Evolutionary conservation across 2,113 vertebrate genomes (phyloP).

Genomic region (Xenopus tropicalis): UCB_Xtro_10.0 CM004448.2:109285501-109286000

Average conservation of each 20-base stretch:
- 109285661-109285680: not conserved
- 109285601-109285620: too few species aligned
- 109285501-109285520: too few species aligned
- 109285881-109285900: not conserved
- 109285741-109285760: constrained; percentile 49
- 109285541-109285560: too few species aligned
- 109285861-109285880: constrained; percentile 23
- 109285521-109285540: too few species aligned
- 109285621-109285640: too few species aligned
- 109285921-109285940: not conserved
- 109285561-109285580: too few species aligned
- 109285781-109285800: constrained; percentile 41
- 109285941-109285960: not conserved
- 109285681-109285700: not conserved
- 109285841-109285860: not conserved
- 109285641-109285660: too few species aligned
- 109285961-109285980: too few species aligned
- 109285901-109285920: constrained; percentile 16
- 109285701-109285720: constrained; percentile 36
- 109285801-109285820: not conserved
- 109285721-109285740: constrained; percentile 50
- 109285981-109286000: too few species aligned
- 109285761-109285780: constrained; percentile 61
- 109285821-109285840: too few species aligned
- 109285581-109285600: too few species aligned